Conservation (phyloP, 2,113 vertebrate species). For the Lichenostomus cassidix region DNA sequence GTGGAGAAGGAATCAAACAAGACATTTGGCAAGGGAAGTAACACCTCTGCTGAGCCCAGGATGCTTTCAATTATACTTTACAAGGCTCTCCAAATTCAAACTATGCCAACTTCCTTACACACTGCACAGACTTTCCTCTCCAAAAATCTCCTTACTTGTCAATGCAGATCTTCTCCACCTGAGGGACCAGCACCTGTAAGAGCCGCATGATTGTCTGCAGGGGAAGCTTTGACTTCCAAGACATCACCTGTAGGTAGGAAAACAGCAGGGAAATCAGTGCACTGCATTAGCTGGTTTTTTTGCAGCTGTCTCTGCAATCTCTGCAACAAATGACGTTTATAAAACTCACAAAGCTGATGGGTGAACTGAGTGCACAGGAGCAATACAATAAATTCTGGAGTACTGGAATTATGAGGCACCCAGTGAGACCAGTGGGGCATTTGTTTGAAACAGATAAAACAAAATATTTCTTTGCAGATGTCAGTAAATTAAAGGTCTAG, state of each 20-base stretch:
- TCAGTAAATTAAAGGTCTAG: neutral
- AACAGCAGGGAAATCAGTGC: neutral
- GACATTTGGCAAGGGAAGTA: neutral
- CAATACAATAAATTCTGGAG: neutral
- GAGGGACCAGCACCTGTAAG: conserved; percentile 94
- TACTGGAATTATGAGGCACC: neutral
- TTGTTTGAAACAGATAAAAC: neutral
- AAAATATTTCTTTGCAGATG: neutral
- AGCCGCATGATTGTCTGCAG: conserved; percentile 98
- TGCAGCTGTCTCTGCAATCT: neutral
- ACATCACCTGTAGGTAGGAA: conserved; percentile 78
- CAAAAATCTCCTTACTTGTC: conserved; percentile 84
- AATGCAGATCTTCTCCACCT: conserved; percentile 99
- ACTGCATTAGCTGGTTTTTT: neutral
- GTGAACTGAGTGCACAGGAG: neutral
- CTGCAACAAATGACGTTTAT: neutral
- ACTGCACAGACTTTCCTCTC: neutral
- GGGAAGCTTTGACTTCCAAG: conserved; percentile 96
- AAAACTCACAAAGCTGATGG: neutral
- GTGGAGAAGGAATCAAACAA: neutral
- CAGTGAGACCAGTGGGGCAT: neutral
- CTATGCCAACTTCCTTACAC: neutral
- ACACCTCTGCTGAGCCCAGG: neutral
- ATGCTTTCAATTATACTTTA: neutral
- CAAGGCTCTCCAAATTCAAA: neutral